Evolutionary conservation across 2,113 vertebrate genomes (phyloP).

Genomic region (Tauraco erythrolophus): DNA sequence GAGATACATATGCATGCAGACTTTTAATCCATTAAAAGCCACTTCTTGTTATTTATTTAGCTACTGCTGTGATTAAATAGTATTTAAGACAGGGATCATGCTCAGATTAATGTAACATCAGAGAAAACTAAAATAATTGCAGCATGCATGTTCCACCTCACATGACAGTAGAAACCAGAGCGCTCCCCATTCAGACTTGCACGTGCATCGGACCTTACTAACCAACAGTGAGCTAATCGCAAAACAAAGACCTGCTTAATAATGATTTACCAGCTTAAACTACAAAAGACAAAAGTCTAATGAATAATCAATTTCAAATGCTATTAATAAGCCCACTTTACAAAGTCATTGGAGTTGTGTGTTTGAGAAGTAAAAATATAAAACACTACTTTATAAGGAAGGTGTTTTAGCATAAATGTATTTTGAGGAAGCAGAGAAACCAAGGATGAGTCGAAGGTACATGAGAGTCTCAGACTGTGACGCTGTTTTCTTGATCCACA

Average conservation of each 20-base stretch:
- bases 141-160: background rate
- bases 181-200: background rate
- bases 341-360: background rate
- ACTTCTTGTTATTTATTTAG: background rate
- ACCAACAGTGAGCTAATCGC: accelerated
- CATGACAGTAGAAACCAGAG: background rate
- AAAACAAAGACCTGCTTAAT: background rate
- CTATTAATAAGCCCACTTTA: background rate
- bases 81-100: background rate
- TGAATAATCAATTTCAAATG: background rate
- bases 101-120: background rate
- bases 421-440: background rate
- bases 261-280: background rate
- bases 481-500: background rate
- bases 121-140: background rate
- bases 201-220: background rate
- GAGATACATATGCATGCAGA: background rate
- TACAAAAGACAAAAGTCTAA: background rate
- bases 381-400: background rate
- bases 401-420: background rate
- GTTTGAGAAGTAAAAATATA: too few species aligned
- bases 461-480: background rate
- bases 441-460: background rate
- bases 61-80: background rate
- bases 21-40: background rate